Conservation (phyloP, 2,797 vertebrate genomes). For the Karalla daura region DNA sequence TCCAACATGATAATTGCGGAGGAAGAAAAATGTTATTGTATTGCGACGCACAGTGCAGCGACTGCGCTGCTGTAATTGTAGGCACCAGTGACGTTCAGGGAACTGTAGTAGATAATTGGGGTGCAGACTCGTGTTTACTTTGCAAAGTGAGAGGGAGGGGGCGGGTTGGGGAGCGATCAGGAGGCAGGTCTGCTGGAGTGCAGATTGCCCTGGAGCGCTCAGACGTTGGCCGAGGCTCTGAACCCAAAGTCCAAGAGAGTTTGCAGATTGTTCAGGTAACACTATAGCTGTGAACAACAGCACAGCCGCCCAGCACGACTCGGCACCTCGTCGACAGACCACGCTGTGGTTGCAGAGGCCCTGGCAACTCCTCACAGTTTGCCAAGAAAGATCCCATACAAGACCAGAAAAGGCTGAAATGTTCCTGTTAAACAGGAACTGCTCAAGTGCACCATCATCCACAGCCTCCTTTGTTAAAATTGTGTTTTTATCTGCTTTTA, state of each 20-base stretch:
- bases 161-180: constrained; percentile 72
- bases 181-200: constrained; percentile 55
- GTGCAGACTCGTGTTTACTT: constrained; percentile 70
- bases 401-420: too few species aligned
- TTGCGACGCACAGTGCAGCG: constrained; percentile 25
- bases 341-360: too few species aligned
- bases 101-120: constrained; percentile 72
- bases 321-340: too few species aligned
- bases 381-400: too few species aligned
- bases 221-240: constrained; percentile 28
- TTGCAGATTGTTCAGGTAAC: constrained; percentile 65
- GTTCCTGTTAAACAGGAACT: too few species aligned
- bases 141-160: constrained; percentile 75
- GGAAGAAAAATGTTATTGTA: constrained; percentile 71
- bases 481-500: too few species aligned
- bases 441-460: too few species aligned
- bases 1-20: constrained; percentile 62
- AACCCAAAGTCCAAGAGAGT: constrained; percentile 53
- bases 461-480: too few species aligned
- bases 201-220: constrained; percentile 49
- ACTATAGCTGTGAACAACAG: constrained; percentile 37
- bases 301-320: constrained; percentile 7
- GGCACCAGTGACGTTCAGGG: constrained; percentile 54
- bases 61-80: constrained; percentile 61
- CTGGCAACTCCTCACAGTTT: too few species aligned